phyloP scores from a whole-genome alignment of 2,888 invertebrate species.

The Tachina fera region DNA sequence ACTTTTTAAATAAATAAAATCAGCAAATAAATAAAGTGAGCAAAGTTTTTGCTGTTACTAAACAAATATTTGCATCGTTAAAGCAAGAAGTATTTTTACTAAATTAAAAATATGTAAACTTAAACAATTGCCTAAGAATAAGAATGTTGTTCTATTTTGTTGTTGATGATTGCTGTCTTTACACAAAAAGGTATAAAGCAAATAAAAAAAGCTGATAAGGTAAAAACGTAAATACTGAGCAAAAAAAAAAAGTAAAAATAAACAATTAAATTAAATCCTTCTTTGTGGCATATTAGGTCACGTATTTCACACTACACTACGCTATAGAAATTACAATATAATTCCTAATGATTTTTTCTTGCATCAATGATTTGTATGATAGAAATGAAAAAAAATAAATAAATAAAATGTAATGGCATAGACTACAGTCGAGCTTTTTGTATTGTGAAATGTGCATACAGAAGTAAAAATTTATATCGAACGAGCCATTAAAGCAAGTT shows the following conservation, averaged over 20 bases:
- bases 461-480: neutral
- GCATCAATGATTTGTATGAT: conserved; percentile 12
- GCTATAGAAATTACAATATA: conserved; percentile 63
- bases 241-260: neutral
- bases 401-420: neutral
- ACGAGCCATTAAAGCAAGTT: neutral
- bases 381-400: neutral
- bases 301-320: conserved; percentile 58
- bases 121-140: no score
- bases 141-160: no score
- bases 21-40: no score
- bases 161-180: neutral
- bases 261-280: conserved; percentile 33
- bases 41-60: no score
- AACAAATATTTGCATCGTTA: no score
- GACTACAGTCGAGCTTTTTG: neutral
- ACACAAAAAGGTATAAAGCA: neutral
- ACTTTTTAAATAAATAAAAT: no score
- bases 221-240: neutral
- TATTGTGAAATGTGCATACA: neutral
- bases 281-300: conserved; percentile 56
- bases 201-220: neutral
- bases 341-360: conserved; percentile 53
- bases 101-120: no score
- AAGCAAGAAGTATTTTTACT: no score